A percentile compares a stretch with the other conserved stretches of the same genome.
These are phyloP conservation scores for Thysanoteuthis rhombus DNA, from an alignment of 2,888 invertebrate genomes.

Conservation along the genomic window DNA sequence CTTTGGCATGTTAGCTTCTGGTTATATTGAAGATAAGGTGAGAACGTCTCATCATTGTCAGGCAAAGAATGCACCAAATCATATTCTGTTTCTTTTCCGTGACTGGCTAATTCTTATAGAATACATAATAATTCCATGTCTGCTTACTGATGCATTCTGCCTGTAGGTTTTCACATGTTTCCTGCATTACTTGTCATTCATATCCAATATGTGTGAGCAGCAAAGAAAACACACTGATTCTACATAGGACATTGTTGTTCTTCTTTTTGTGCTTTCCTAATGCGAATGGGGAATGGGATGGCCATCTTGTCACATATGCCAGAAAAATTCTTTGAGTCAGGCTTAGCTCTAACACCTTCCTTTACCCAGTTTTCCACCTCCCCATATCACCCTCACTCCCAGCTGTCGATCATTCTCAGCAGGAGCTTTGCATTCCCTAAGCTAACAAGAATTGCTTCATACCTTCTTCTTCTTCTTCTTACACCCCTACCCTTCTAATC, in stretches of 20 bases:
- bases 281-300: not conserved
- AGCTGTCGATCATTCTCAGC: not conserved
- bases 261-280: not conserved
- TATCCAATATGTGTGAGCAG: not conserved
- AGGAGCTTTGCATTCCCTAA: not conserved
- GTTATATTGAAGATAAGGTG: not conserved
- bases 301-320: not conserved
- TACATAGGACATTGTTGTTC: not conserved
- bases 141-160: not conserved
- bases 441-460: constrained; percentile 12
- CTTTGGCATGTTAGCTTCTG: not conserved
- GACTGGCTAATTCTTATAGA: not conserved
- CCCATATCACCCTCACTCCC: not conserved
- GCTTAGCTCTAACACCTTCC: not conserved
- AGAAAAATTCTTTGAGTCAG: constrained; percentile 12
- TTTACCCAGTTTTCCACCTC: not conserved
- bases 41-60: not conserved
- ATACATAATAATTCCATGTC: not conserved
- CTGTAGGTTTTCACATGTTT: not conserved
- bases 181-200: not conserved
- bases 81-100: not conserved
- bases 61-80: not conserved
- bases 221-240: not conserved
- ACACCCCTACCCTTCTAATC: not conserved
- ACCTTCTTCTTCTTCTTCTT: not conserved